phyloP scores from a whole-genome alignment of 2,113 vertebrate species.

The Anhinga anhinga region DNA sequence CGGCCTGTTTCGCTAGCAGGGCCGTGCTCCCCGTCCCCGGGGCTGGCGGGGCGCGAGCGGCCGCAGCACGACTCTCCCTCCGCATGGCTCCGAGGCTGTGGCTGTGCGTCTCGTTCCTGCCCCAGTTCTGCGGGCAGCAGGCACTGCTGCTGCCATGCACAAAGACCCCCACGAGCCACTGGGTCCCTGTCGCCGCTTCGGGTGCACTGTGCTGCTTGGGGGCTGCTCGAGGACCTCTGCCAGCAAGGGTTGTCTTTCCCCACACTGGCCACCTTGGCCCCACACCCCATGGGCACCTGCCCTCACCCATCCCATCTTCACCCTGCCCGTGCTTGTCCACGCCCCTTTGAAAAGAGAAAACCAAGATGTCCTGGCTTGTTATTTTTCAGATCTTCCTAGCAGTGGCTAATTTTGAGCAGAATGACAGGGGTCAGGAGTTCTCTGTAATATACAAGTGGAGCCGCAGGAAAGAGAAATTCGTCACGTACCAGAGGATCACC shows the following conservation, averaged over 20 bases:
- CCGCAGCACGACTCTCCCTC: neutral
- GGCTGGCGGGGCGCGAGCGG: rapidly evolving
- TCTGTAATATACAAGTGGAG: constrained; percentile 96
- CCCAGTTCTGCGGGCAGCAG: neutral
- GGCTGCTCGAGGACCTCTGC: neutral
- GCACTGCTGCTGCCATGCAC: neutral
- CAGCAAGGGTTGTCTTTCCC: neutral
- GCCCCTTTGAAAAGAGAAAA: neutral
- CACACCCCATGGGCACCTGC: rapidly evolving
- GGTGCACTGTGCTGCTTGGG: neutral
- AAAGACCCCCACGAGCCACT: neutral
- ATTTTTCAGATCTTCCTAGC: constrained; percentile 84
- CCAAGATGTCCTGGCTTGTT: neutral
- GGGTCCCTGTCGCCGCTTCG: neutral
- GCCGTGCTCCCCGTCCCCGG: neutral
- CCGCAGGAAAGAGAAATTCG: constrained; percentile 80
- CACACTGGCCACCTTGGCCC: neutral
- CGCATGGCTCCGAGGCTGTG: neutral
- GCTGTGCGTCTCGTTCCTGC: neutral
- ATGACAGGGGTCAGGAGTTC: constrained; percentile 74
- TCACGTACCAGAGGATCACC: constrained; percentile 82
- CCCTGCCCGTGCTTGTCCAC: rapidly evolving
- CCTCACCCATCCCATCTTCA: neutral
- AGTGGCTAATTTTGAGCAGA: constrained; percentile 85
- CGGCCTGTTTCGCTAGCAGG: rapidly evolving